A percentile compares a stretch with the other conserved stretches of the same genome.
Evolutionary conservation across 2,888 invertebrate genomes (phyloP).

Genomic region (Tholera decimalis): DNA sequence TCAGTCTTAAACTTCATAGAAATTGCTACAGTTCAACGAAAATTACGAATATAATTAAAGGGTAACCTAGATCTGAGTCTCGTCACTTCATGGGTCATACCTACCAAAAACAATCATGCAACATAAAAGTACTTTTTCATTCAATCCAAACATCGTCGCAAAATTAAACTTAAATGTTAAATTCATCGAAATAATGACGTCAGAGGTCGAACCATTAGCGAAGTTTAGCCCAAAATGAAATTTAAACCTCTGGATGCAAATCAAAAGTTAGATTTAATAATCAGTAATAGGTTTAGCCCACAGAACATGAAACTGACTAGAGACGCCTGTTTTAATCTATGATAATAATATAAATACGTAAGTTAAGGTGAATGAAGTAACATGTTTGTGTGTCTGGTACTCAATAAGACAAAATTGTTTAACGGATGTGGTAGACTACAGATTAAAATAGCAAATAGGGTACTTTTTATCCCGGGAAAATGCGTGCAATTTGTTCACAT

Average conservation of each 20-base stretch:
- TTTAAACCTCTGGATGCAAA: constrained; percentile 77
- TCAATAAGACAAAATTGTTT: too few relatives aligned
- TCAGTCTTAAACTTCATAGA: not conserved
- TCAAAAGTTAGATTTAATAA: constrained; percentile 82
- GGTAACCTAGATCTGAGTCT: not conserved
- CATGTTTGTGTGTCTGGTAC: too few relatives aligned
- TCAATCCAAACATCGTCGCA: constrained; percentile 30
- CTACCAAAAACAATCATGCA: constrained; percentile 22
- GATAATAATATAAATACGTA: not conserved
- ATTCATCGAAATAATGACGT: constrained; percentile 66
- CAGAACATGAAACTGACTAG: not conserved
- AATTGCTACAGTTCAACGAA: not conserved
- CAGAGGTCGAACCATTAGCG: constrained; percentile 64
- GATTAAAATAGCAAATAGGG: too few relatives aligned
- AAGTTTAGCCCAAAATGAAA: constrained; percentile 78
- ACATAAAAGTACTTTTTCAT: constrained; percentile 33
- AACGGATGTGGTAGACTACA: too few relatives aligned
- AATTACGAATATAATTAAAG: not conserved
- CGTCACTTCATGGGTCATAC: not conserved
- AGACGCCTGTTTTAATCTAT: too few relatives aligned
- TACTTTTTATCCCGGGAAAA: too few relatives aligned
- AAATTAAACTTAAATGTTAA: constrained; percentile 64
- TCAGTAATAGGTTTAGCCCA: constrained; percentile 79
- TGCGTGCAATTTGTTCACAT: too few relatives aligned
- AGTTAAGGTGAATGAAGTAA: too few relatives aligned